Conservation (phyloP, 2,797 vertebrate species). For the Poecile montanus region DNA sequence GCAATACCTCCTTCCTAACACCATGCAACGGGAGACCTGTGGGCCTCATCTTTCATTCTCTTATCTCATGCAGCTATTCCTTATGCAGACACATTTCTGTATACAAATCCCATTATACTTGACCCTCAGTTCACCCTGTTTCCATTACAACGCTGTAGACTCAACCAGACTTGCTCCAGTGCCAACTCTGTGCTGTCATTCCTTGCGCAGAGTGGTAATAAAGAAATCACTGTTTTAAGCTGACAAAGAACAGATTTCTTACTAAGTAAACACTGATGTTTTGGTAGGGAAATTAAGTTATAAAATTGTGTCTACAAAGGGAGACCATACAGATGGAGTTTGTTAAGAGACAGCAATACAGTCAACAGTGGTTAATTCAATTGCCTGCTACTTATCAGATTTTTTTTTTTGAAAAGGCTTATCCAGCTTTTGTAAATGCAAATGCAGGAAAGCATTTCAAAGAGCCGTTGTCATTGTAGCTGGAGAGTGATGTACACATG, state of each 20-base stretch:
- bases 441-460: slow-evolving; percentile 48
- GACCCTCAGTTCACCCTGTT: slow-evolving; percentile 74
- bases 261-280: slow-evolving; percentile 87
- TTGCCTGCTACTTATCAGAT: slow-evolving; percentile 58
- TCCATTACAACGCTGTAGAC: slow-evolving; percentile 84
- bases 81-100: slow-evolving; percentile 72
- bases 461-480: background rate
- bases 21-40: slow-evolving; percentile 4
- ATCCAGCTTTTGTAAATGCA: slow-evolving; percentile 60
- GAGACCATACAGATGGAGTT: slow-evolving; percentile 76
- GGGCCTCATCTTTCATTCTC: slow-evolving; percentile 52
- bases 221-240: slow-evolving; percentile 89
- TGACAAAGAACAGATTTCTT: slow-evolving; percentile 92
- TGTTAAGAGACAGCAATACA: slow-evolving; percentile 70
- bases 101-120: slow-evolving; percentile 71
- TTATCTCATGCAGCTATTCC: slow-evolving; percentile 44
- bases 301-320: slow-evolving; percentile 77
- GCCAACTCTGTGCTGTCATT: slow-evolving; percentile 84
- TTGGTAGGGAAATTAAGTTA: slow-evolving; percentile 79
- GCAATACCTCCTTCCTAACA: background rate
- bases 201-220: slow-evolving; percentile 81
- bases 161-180: slow-evolving; percentile 79
- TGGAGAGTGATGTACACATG: background rate
- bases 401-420: slow-evolving; percentile 6
- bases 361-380: slow-evolving; percentile 65